Evolutionary conservation across 1,140 invertebrate species (phyloP).

Genomic region (Ostrea denselamellosa): DNA sequence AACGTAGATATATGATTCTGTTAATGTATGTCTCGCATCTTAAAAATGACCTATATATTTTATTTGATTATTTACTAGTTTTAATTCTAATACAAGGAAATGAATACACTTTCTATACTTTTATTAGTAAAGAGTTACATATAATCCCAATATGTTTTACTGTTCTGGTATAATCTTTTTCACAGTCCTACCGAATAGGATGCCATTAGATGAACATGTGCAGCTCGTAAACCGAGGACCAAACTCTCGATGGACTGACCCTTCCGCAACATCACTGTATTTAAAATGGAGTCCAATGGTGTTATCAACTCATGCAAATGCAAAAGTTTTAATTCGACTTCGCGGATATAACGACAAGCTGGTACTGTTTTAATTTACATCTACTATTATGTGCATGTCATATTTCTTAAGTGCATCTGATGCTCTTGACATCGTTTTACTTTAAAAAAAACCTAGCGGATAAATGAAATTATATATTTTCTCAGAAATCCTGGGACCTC

Average conservation of each 20-base stretch:
- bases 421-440: not conserved
- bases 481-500: constrained; percentile 2
- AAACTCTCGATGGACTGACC: constrained; percentile 42
- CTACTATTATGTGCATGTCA: not conserved
- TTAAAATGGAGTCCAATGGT: constrained; percentile 4
- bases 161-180: not conserved
- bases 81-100: no score
- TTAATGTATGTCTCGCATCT: no score
- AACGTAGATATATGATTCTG: no score
- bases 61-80: no score
- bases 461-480: not conserved
- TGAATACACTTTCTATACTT: no score
- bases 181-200: not conserved
- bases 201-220: not conserved
- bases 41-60: no score
- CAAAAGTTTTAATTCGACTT: not conserved
- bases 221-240: not conserved
- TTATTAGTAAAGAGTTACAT: no score
- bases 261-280: not conserved
- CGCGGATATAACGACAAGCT: constrained; percentile 43
- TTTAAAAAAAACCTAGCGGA: not conserved
- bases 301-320: not conserved
- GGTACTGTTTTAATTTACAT: not conserved
- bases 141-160: no score
- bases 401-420: not conserved